A percentile compares a stretch with the other conserved stretches of the same genome.
Conservation (phyloP, 2,113 vertebrate species). For the Pholis gunnellus region DNA sequence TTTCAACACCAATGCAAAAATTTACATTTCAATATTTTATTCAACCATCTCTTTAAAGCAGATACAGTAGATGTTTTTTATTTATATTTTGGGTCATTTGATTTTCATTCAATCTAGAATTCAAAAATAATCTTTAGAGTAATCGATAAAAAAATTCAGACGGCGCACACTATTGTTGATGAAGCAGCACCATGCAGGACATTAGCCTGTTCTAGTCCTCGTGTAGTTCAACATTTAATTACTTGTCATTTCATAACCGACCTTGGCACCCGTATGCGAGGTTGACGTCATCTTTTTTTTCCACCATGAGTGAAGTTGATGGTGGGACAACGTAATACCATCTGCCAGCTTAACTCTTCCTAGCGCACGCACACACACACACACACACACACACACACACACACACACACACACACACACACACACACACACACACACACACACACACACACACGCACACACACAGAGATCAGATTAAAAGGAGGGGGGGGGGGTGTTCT, state of each 20-base stretch:
- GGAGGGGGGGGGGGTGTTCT: constrained; percentile 14
- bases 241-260: constrained; percentile 43
- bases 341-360: constrained; percentile 51
- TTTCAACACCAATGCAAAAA: too few relatives aligned
- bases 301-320: constrained; percentile 33
- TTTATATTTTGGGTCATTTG: too few relatives aligned
- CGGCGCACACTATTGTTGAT: background rate
- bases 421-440: too few relatives aligned
- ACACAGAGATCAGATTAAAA: constrained; percentile 52
- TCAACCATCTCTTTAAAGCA: too few relatives aligned
- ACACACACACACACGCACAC: background rate
- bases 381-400: background rate
- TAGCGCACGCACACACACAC: background rate
- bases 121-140: too few relatives aligned
- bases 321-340: constrained; percentile 38
- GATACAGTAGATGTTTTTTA: too few relatives aligned
- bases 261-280: constrained; percentile 17
- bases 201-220: background rate
- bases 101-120: too few relatives aligned
- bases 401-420: background rate
- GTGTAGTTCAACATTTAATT: background rate
- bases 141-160: background rate
- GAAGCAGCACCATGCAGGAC: background rate
- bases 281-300: constrained; percentile 36
- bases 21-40: too few relatives aligned